A percentile compares a stretch with the other conserved stretches of the same genome.
These are phyloP conservation scores for Rattus norvegicus DNA, from an alignment of 2,113 vertebrate genomes.

Conservation along the genomic window GRCr8 NC_086020.1:48061501-48062000, in stretches of 20 bases:
- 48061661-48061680: conserved; percentile 25
- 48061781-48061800: conserved; percentile 77
- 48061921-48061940: neutral
- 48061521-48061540: neutral
- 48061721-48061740: conserved; percentile 68
- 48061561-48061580: neutral
- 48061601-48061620: neutral
- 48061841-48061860: conserved; percentile 51
- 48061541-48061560: neutral
- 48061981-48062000: neutral
- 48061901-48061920: conserved; percentile 56
- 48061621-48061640: neutral
- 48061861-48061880: conserved; percentile 57
- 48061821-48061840: conserved; percentile 33
- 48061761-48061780: conserved; percentile 75
- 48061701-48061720: conserved; percentile 68
- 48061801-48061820: conserved; percentile 65
- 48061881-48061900: conserved; percentile 28
- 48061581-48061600: neutral
- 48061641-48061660: neutral
- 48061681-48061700: conserved; percentile 46
- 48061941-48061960: neutral
- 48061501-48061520: neutral
- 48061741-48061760: conserved; percentile 73
- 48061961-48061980: neutral